Evolutionary conservation across 2,888 invertebrate species (phyloP).

Genomic region (Drosophila algonquin): DNA sequence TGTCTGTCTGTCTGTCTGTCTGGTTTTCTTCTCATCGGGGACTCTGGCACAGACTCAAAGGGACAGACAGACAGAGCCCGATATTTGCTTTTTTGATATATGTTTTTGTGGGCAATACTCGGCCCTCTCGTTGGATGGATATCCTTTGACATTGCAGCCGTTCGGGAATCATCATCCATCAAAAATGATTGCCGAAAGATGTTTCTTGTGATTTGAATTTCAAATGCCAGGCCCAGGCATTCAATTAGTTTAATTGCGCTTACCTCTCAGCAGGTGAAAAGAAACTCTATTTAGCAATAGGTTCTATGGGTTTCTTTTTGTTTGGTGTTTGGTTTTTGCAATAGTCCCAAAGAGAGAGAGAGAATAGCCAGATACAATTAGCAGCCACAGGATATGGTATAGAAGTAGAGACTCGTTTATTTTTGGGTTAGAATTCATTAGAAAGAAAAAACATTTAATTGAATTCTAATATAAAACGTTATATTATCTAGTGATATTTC

Average conservation of each 20-base stretch:
- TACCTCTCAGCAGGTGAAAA: conserved; percentile 65
- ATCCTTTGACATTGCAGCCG: conserved; percentile 77
- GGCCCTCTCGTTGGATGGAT: conserved; percentile 50
- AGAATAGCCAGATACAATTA: no score
- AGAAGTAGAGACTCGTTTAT: background rate
- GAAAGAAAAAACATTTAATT: no score
- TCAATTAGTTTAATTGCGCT: conserved; percentile 77
- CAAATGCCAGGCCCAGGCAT: conserved; percentile 62
- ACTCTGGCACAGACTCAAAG: background rate
- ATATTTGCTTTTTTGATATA: conserved; percentile 66
- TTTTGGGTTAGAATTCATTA: no score
- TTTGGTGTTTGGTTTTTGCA: conserved; percentile 6
- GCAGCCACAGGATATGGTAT: no score
- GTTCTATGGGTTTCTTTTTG: conserved; percentile 2
- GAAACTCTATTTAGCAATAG: conserved; percentile 34
- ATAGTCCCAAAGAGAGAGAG: background rate
- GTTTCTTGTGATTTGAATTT: conserved; percentile 75
- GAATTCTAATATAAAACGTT: background rate
- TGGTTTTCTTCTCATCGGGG: conserved; percentile 9
- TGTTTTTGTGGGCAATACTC: conserved; percentile 63
- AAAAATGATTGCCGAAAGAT: conserved; percentile 78
- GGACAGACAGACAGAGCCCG: conserved; percentile 21
- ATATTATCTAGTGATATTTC: background rate
- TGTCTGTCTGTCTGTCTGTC: conserved; percentile 45
- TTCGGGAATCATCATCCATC: conserved; percentile 75